Evolutionary conservation across 2,797 vertebrate genomes (phyloP).

Genomic region (Galago senegalensis): DNA sequence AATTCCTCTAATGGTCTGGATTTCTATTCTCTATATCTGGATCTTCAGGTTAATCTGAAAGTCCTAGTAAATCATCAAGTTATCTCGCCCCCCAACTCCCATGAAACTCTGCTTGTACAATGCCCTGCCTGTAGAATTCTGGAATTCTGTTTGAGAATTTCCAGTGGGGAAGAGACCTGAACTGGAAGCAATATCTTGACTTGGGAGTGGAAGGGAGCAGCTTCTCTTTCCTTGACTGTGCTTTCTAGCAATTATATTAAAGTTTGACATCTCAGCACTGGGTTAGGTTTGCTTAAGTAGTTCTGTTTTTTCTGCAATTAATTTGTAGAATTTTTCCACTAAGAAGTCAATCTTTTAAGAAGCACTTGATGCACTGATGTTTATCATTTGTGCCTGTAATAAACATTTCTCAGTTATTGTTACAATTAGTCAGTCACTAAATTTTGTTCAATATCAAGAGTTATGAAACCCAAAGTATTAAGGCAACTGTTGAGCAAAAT

Average conservation of each 20-base stretch:
- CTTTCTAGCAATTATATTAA: background rate
- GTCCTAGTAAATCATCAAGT: background rate
- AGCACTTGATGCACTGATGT: background rate
- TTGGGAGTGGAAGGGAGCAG: background rate
- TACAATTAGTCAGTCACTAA: background rate
- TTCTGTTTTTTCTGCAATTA: background rate
- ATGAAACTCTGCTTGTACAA: background rate
- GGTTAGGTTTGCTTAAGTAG: background rate
- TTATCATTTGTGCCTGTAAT: background rate
- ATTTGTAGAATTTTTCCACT: constrained; percentile 20
- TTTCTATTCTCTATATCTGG: constrained; percentile 20
- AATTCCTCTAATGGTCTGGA: background rate
- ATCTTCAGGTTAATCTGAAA: background rate
- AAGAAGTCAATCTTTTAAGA: background rate
- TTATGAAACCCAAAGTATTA: background rate
- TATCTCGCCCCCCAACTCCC: background rate
- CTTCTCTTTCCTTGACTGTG: background rate
- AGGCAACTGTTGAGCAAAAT: background rate
- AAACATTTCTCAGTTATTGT: background rate
- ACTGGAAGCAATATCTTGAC: background rate
- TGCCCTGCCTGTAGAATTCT: too few relatives aligned
- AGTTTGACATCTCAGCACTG: background rate
- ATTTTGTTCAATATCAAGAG: background rate
- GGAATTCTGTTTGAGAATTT: background rate
- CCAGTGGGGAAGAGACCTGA: background rate